A percentile compares a stretch with the other conserved stretches of the same genome.
Evolutionary conservation across 2,797 vertebrate genomes (phyloP).

Genomic region (Poeciliopsis turneri): DNA sequence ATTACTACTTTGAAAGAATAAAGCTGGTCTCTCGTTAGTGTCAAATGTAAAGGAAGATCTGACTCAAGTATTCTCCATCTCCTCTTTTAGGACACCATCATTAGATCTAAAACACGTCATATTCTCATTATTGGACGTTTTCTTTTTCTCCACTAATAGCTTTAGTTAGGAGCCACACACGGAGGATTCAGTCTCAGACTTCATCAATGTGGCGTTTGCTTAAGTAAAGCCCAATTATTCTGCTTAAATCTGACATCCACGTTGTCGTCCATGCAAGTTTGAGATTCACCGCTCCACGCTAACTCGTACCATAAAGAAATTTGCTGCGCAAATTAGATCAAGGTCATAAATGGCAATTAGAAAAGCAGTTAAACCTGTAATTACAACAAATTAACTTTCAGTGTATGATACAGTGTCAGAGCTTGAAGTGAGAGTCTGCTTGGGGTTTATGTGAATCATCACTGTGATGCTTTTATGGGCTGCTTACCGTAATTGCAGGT

Average conservation of each 20-base stretch:
- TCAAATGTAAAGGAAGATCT: not conserved
- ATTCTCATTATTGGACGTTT: not conserved
- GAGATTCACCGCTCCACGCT: not conserved
- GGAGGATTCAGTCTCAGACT: not conserved
- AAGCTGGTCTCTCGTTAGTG: not conserved
- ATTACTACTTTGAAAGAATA: constrained; percentile 1
- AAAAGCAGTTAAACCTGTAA: constrained; percentile 13
- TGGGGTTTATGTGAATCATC: not conserved
- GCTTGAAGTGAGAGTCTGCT: constrained; percentile 7
- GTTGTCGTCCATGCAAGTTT: not conserved
- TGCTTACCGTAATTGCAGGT: constrained; percentile 25
- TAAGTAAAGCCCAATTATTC: not conserved
- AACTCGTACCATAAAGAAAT: not conserved
- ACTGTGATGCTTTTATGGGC: constrained; percentile 21
- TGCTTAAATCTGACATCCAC: constrained; percentile 19
- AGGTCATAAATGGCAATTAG: constrained; percentile 9
- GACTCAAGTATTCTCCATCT: not conserved
- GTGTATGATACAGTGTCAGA: constrained; percentile 1
- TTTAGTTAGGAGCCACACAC: not conserved
- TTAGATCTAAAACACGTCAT: constrained; percentile 1
- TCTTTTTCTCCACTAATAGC: constrained; percentile 11
- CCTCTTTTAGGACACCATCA: not conserved
- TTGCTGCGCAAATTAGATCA: constrained; percentile 1
- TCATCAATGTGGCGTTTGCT: not conserved
- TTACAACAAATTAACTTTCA: not conserved